Conservation (phyloP, 2,113 vertebrate genomes). For the Petrocephalus microphthalmus region DNA sequence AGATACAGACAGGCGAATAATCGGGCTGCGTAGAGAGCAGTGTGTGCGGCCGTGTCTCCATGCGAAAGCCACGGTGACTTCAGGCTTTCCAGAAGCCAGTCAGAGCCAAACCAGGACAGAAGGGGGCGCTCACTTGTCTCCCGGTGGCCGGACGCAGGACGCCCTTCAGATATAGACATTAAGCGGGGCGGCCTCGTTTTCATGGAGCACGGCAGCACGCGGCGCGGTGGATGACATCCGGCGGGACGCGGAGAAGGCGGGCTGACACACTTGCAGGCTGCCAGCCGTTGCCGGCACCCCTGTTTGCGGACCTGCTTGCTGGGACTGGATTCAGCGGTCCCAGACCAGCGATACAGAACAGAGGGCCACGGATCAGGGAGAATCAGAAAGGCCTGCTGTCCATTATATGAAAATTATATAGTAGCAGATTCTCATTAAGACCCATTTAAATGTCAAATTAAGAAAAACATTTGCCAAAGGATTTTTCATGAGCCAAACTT, state of each 20-base stretch:
- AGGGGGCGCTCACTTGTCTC: neutral
- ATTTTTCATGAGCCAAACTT: neutral
- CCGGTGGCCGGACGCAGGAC: neutral
- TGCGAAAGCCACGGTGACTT: neutral
- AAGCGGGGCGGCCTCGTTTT: neutral
- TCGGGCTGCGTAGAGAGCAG: no score
- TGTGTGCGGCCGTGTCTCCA: neutral
- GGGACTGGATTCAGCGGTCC: neutral
- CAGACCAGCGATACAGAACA: neutral
- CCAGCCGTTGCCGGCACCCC: neutral
- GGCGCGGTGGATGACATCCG: neutral
- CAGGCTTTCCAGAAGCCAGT: neutral
- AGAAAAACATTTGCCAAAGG: neutral
- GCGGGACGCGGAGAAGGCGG: slow-evolving; percentile 10
- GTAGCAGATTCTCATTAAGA: neutral
- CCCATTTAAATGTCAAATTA: neutral
- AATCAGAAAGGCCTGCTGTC: neutral
- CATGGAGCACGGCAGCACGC: neutral
- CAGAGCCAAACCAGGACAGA: neutral
- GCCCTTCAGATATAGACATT: neutral
- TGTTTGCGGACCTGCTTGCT: slow-evolving; percentile 1
- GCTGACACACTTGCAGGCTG: slow-evolving; percentile 15
- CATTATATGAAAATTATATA: neutral
- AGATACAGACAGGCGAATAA: neutral
- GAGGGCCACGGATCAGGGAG: neutral